Evolutionary conservation across 1,140 invertebrate species (phyloP), one percentile per base, ranked within the genome.

Genomic region (Dreissena rostriformis): DNA sequence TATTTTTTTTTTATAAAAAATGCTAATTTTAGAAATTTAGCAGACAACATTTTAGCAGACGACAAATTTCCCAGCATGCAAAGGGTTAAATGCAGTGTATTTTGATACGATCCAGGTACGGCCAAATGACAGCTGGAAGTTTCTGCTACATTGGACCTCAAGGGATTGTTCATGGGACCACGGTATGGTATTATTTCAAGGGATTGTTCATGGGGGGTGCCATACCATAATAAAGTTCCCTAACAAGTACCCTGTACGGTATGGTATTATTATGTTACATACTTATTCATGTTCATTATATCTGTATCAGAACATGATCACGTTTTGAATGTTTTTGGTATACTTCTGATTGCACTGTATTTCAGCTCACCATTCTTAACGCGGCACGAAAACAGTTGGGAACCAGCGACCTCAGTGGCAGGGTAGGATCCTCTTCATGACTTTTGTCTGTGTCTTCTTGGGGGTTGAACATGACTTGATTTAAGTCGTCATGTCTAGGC

Each of bases 111-210:
- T 73, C 12, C 65, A 93, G 92, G 92, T 95, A 95, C 88, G 94
- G 94, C n/a, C 94, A 95, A 86, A 95, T 95, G 94, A 95, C 94
- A 11, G 96, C 96, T 22, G 96, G 96, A 17, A 95, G 95, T 88
- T 96, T 94, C 89, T 96, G 96, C 87, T 96, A 96, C 90, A 96
- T 96, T 85, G 96, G 96, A 28, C 96, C 96, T 10, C 96, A 96
- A 90, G 96, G 96, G 10, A 96, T 96, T 82, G 96, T 96, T 22
- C 96, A 96, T 91, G 96, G 96, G 28, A 96, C 96, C 6, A 96
- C 95, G 66, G 96, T 96, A 92, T 89, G 93, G 86, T 57, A 15
- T 24, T n/a, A n/a, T n/a, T n/a, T n/a, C n/a, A n/a, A n/a, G n/a
- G n/a, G n/a, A n/a, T n/a, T n/a, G n/a, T n/a, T n/a, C n/a, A n/a